phyloP scores from a whole-genome alignment of 1,140 invertebrate genomes.

The Mycetomoellerius zeteki region DNA sequence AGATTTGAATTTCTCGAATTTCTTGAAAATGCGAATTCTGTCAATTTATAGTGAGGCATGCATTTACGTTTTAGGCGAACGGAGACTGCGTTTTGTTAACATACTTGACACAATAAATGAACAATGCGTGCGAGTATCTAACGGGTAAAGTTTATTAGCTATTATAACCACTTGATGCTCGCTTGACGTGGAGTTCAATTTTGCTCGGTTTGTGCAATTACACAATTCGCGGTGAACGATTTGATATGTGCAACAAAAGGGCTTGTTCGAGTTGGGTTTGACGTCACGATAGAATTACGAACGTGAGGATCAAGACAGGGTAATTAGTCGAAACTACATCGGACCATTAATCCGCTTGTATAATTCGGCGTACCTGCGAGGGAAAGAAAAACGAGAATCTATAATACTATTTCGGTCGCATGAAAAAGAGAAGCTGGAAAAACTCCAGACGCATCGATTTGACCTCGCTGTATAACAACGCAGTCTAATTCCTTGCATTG shows the following conservation, averaged over 20 bases:
- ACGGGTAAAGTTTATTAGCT: conserved; percentile 19
- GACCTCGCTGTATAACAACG: not conserved
- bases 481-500: not conserved
- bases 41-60: too few relatives aligned
- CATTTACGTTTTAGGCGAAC: not conserved
- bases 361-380: not conserved
- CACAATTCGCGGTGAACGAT: not conserved
- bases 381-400: conserved; percentile 8
- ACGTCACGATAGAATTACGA: conserved; percentile 38
- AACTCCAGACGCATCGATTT: conserved; percentile 18
- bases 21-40: not conserved
- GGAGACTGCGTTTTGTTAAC: not conserved
- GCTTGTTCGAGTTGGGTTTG: conserved; percentile 11
- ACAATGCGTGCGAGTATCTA: not conserved
- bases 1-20: too few relatives aligned
- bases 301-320: conserved; percentile 5
- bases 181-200: not conserved
- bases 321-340: conserved; percentile 35
- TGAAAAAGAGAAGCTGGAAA: not conserved
- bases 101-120: not conserved
- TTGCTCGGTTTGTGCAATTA: conserved; percentile 13
- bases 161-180: conserved; percentile 31
- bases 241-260: conserved; percentile 3
- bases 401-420: conserved; percentile 15
- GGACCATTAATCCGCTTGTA: not conserved